These are phyloP conservation scores for Drosophila mayaguana DNA, from an alignment of 2,888 invertebrate species.

Conservation along the genomic window DNA sequence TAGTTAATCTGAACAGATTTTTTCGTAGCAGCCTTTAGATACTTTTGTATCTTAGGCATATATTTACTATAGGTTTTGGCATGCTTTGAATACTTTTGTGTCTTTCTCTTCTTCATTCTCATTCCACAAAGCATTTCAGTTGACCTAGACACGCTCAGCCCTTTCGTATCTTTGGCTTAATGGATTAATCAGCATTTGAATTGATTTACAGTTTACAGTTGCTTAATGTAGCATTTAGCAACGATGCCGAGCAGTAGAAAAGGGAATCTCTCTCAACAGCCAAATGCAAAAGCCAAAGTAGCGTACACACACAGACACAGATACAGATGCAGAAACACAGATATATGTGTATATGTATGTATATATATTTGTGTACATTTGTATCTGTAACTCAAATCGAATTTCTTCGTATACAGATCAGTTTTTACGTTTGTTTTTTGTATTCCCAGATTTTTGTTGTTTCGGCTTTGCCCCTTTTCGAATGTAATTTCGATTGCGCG, in stretches of 20 bases:
- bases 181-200: conserved; percentile 35
- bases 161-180: conserved; percentile 19
- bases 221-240: conserved; percentile 43
- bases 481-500: conserved; percentile 53
- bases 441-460: conserved; percentile 35
- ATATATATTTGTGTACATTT: conserved; percentile 6
- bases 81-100: background rate
- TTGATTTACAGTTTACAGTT: conserved; percentile 48
- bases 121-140: background rate
- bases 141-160: background rate
- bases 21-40: too few species aligned
- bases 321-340: background rate
- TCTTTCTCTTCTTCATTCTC: background rate
- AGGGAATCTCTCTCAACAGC: conserved; percentile 50
- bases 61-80: background rate
- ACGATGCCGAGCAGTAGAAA: conserved; percentile 13
- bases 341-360: too few species aligned
- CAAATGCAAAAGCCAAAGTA: conserved; percentile 32
- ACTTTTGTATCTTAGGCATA: background rate
- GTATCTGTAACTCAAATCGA: conserved; percentile 32
- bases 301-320: conserved; percentile 11
- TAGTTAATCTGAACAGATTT: background rate
- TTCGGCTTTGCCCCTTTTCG: conserved; percentile 55
- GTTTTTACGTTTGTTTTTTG: conserved; percentile 28
- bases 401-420: conserved; percentile 44